phyloP scores from a whole-genome alignment of 1,140 invertebrate genomes.

The Microplitis mediator region DNA sequence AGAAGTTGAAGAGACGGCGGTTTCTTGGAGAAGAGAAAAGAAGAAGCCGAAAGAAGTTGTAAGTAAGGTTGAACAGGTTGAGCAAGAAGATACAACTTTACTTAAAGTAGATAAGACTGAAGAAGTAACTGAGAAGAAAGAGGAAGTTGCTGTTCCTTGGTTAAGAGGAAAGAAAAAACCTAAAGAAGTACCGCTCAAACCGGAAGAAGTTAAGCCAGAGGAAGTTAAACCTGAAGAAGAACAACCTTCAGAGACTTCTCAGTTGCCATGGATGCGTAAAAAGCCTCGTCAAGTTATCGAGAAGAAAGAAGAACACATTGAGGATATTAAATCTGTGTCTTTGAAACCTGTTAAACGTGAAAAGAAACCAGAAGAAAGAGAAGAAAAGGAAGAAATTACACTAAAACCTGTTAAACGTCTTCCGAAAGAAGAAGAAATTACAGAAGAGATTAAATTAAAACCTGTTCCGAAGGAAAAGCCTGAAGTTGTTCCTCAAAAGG shows the following conservation, averaged over 20 bases:
- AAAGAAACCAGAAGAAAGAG: slow-evolving; percentile 39
- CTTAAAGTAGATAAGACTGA: background rate
- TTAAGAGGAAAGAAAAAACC: slow-evolving; percentile 50
- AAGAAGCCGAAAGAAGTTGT: slow-evolving; percentile 30
- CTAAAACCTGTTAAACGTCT: slow-evolving; percentile 52
- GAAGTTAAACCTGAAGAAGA: slow-evolving; percentile 41
- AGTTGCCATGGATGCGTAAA: slow-evolving; percentile 58
- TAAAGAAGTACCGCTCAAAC: slow-evolving; percentile 37
- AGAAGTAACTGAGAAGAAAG: slow-evolving; percentile 49
- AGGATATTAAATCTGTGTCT: slow-evolving; percentile 17
- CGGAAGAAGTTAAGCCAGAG: slow-evolving; percentile 17
- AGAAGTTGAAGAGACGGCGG: slow-evolving; percentile 1
- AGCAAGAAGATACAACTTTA: slow-evolving; percentile 24
- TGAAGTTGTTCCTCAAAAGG: slow-evolving; percentile 15
- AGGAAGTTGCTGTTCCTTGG: slow-evolving; percentile 51
- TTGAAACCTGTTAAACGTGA: slow-evolving; percentile 18
- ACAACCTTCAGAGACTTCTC: slow-evolving; percentile 34
- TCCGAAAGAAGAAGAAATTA: slow-evolving; percentile 35
- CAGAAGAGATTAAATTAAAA: slow-evolving; percentile 38
- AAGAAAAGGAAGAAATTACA: slow-evolving; percentile 42
- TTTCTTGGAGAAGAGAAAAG: slow-evolving; percentile 30
- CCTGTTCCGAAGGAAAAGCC: slow-evolving; percentile 34
- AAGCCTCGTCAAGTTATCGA: slow-evolving; percentile 27
- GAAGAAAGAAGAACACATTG: slow-evolving; percentile 22
- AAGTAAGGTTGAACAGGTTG: slow-evolving; percentile 10